Evolutionary conservation across 1,140 invertebrate species (phyloP), one percentile per base, ranked within the genome.

Genomic region (Drosophila ohnishii): DNA sequence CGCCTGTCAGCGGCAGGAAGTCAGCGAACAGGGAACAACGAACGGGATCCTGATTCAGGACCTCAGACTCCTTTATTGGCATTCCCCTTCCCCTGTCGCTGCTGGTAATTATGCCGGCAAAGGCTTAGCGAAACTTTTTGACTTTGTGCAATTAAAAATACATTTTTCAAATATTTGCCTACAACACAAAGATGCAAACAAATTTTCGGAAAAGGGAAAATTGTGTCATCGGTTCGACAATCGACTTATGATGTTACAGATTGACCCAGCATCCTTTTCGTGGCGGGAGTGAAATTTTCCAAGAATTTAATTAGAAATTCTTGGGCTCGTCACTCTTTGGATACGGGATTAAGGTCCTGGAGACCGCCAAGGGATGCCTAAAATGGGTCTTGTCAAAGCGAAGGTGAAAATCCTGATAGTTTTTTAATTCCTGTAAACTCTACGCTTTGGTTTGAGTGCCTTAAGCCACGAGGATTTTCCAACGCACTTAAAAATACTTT

Each of bases 101-200:
- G 37, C 22, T 57, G 58, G 58, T 79, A 86, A 87, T 86, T 86
- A 86, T 75, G 63, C 53, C 53, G 55, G 61, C 13, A 87, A 86
- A 77, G 83, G 71, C 79, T 86, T 77, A 73, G 44, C 61, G 34
- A 63, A 86, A 86, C 78, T 86, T 86, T 83, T 78, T 50, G 75
- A 82, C 83, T 86, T 86, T 86, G 83, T 83, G 58, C 83, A 87
- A 86, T 86, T 86, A 86, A 82, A 86, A 86, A 72, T 80, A 78
- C 73, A 87, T 86, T 87, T 86, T 87, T 87, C 79, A 86, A 87
- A 86, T 83, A 86, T 83, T 87, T 83, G 67, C 76, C 53, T 48
- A 86, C 78, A 85, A 42, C 37, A 55, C 19, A 66, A 48, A 51
- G 58, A 75, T 50, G 78, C 69, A 62, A 56, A 79, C 56, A 60